Base-by-base conservation (phyloP, 2,888 invertebrate species). In the Hololepta plana region DNA sequence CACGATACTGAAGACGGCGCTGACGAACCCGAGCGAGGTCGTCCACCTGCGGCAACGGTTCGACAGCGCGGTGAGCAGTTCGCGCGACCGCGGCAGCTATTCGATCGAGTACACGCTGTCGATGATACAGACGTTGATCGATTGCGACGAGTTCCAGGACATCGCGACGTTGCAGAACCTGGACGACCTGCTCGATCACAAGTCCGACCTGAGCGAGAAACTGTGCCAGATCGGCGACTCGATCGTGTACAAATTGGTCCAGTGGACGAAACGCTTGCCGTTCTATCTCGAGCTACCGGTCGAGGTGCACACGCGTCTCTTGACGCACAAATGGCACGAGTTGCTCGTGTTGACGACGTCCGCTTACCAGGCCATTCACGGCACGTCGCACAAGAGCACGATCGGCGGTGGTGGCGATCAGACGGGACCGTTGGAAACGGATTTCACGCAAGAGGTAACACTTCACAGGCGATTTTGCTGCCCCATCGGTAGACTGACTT, bases 321-420 rank as follows among this genome's bases (percentile, higher is more conserved):
- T 96, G 47, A 95, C 93, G 49, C 88, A 90, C 60, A 90, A 93
- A 59, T 96, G 96, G 96, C 93, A 93, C 56, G 90, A 90, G 63
- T 74, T 90, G 45, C 69, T 90, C 46, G 88, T 90, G 43, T 65
- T 90, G 43, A 90, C 88, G 35, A 90, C 90, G 32, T 87, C 87
- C 31, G 88, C 90, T 27, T 90, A 87, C 54, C 88, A 88, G 51
- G 88, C 90, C 38, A 76, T 90, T 57, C 81, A 87, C 47, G 53
- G 49, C 35, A n/a, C n/a, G n/a, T n/a, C n/a, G n/a, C n/a, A n/a
- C n/a, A n/a, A n/a, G n/a, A 42, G 47, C 31, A 16, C 28, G 28
- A 14, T 29, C 36, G n/a, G 30, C 29, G 12, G 31, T n/a, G n/a
- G n/a, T n/a, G 63, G 62, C 31, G 54, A 56, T 26, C n/a, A n/a